Conservation (phyloP, 2,113 vertebrate genomes). For the Brachirus orientalis region DNA sequence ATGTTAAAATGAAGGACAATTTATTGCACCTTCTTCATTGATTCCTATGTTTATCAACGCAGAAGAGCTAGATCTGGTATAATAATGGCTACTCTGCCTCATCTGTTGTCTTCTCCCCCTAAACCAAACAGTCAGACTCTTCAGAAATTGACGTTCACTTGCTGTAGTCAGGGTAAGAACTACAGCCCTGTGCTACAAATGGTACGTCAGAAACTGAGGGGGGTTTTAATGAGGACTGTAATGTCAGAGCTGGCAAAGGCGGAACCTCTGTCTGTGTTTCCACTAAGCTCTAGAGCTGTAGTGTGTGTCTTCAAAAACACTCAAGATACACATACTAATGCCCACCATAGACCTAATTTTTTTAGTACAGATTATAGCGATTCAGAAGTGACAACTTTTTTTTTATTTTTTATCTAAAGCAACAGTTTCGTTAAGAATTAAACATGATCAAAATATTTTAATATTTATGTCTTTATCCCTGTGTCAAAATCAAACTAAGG, state of each 20-base stretch:
- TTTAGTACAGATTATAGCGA: not conserved
- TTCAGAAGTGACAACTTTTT: no score
- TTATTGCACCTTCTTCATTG: constrained; percentile 16
- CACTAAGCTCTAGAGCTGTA: constrained; percentile 7
- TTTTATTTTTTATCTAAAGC: no score
- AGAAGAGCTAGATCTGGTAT: not conserved
- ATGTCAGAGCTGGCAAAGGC: constrained; percentile 40
- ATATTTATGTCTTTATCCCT: no score
- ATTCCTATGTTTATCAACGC: constrained; percentile 12
- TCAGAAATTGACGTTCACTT: constrained; percentile 30
- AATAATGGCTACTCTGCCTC: constrained; percentile 16
- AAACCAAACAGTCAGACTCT: constrained; percentile 25
- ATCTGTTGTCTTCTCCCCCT: not conserved
- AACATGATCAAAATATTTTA: not conserved
- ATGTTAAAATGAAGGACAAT: constrained; percentile 4
- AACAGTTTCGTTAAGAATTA: not conserved
- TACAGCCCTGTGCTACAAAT: constrained; percentile 24
- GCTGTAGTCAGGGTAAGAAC: constrained; percentile 29
- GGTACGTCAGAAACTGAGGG: constrained; percentile 34
- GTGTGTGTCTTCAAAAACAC: constrained; percentile 27
- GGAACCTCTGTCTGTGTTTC: constrained; percentile 24
- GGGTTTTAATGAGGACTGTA: constrained; percentile 44
- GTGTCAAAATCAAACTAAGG: no score
- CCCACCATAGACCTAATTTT: no score
- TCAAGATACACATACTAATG: not conserved